Percentiles rank a stretch among this genome's conserved stretches.
phyloP scores from a whole-genome alignment of 1,140 invertebrate genomes.

The Polypedilum pembai region DNA sequence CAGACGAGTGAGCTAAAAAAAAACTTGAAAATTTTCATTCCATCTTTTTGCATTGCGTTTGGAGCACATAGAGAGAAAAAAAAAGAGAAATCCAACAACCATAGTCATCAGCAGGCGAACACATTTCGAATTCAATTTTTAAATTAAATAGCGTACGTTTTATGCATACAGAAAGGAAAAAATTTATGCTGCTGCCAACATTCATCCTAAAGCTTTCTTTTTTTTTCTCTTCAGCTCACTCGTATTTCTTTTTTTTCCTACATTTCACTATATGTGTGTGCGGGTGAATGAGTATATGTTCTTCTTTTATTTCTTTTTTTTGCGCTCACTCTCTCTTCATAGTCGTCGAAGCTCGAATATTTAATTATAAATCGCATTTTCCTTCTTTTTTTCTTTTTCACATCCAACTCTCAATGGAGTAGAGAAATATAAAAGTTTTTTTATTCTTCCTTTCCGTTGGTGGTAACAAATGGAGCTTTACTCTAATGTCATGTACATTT shows the following conservation, averaged over 20 bases:
- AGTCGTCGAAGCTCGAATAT: conserved; percentile 25
- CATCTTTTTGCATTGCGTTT: no score
- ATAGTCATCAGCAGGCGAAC: conserved; percentile 21
- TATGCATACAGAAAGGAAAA: conserved; percentile 20
- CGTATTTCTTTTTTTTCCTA: conserved; percentile 17
- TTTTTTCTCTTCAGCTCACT: background rate
- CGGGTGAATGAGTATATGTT: background rate
- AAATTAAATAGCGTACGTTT: conserved; percentile 28
- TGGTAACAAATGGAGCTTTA: conserved; percentile 26
- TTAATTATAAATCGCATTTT: conserved; percentile 29
- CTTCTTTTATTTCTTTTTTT: background rate
- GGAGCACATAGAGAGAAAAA: background rate
- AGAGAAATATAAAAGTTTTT: conserved; percentile 1
- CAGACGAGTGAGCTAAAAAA: no score
- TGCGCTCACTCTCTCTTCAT: background rate
- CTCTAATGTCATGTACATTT: conserved; percentile 18
- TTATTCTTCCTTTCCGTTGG: background rate
- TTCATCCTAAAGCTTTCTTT: conserved; percentile 12
- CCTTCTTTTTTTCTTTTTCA: conserved; percentile 4
- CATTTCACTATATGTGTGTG: background rate
- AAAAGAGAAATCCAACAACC: background rate
- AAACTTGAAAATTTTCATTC: no score
- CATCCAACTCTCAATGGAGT: background rate
- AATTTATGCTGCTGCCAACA: conserved; percentile 15
- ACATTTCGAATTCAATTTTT: conserved; percentile 28